Evolutionary conservation across 2,888 invertebrate species (phyloP).

Genomic region (Bellardia pandia): DNA sequence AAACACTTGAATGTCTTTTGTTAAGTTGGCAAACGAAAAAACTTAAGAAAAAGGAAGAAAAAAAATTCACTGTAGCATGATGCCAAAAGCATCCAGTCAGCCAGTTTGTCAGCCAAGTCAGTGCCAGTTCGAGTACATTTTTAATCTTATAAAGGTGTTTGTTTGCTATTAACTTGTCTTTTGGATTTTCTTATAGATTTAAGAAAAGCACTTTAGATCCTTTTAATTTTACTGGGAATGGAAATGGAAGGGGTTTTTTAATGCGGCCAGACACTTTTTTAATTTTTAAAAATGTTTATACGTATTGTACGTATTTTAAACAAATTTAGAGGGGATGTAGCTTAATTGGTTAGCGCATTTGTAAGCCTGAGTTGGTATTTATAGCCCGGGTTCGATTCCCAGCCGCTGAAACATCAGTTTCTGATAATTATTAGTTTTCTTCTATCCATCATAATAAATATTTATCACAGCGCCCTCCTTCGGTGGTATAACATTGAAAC

Average conservation of each 20-base stretch:
- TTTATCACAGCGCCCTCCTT: too few species aligned
- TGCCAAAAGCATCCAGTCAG: conserved; percentile 60
- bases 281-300: conserved; percentile 34
- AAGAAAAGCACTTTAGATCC: conserved; percentile 52
- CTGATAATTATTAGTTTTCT: too few species aligned
- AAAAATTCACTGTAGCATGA: conserved; percentile 39
- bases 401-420: too few species aligned
- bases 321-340: too few species aligned
- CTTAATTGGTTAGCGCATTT: too few species aligned
- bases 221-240: conserved; percentile 23
- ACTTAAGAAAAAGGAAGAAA: not conserved
- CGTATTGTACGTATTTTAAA: too few species aligned
- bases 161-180: conserved; percentile 60
- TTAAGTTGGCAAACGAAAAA: conserved; percentile 57
- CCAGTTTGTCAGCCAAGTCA: conserved; percentile 47
- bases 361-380: too few species aligned
- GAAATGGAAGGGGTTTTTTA: conserved; percentile 21
- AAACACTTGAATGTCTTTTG: conserved; percentile 64
- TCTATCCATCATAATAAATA: too few species aligned
- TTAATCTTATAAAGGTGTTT: conserved; percentile 67
- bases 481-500: too few species aligned
- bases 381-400: too few species aligned
- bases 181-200: conserved; percentile 50
- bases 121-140: conserved; percentile 38
- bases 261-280: not conserved